Percentiles rank a stretch among this genome's conserved stretches.
Evolutionary conservation across 2,888 invertebrate species (phyloP).

Genomic region (Cerceris ruficornis): DNA sequence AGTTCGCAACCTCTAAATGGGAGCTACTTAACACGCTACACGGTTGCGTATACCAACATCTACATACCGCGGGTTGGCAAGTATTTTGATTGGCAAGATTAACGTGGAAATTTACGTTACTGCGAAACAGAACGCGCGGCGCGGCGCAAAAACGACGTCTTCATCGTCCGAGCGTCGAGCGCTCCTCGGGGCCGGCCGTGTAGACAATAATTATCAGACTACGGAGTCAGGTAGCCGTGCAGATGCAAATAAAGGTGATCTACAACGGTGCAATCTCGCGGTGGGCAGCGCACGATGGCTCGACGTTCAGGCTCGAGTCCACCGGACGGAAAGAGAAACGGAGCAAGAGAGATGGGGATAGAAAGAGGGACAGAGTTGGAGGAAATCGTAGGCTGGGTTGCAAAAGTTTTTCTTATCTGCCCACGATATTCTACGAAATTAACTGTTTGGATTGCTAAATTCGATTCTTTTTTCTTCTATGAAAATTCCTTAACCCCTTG

Average conservation of each 20-base stretch:
- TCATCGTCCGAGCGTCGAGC: conserved; percentile 42
- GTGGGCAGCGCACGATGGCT: conserved; percentile 61
- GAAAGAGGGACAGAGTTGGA: conserved; percentile 24
- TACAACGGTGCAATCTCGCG: conserved; percentile 66
- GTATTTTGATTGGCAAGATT: conserved; percentile 53
- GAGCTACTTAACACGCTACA: conserved; percentile 38
- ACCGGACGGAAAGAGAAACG: conserved; percentile 31
- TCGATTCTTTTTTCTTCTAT: no score
- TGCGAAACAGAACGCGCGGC: conserved; percentile 33
- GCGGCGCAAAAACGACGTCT: conserved; percentile 50
- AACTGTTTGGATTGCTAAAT: conserved; percentile 1
- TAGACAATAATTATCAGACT: conserved; percentile 70
- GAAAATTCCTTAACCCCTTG: no score
- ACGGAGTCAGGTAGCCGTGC: conserved; percentile 62
- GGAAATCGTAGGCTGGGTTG: conserved; percentile 27
- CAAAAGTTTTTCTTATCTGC: conserved; percentile 2
- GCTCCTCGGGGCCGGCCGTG: conserved; percentile 35
- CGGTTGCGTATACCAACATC: background rate
- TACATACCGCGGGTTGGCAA: conserved; percentile 15
- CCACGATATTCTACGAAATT: conserved; percentile 25
- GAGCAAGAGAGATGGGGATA: conserved; percentile 34
- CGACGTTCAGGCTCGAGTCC: conserved; percentile 35
- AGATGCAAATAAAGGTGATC: conserved; percentile 73
- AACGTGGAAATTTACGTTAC: conserved; percentile 57
- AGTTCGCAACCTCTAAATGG: conserved; percentile 40